Evolutionary conservation across 2,113 vertebrate genomes (phyloP), one percentile per base, ranked within the genome.

Genomic region (Myrmophylax atrothorax): DNA sequence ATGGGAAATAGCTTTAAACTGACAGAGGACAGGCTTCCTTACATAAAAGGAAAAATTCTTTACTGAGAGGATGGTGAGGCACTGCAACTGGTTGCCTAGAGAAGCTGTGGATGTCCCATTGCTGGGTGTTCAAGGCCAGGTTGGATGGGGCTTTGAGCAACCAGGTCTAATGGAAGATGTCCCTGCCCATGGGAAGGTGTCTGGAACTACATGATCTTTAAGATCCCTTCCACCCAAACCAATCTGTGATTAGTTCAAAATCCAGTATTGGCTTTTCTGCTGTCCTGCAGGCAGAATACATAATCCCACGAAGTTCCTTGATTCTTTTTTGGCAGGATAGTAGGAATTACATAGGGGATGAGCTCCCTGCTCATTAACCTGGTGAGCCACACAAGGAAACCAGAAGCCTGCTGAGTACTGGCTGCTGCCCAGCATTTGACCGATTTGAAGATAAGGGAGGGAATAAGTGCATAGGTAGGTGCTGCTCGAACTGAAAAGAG

Each of bases 111-210:
- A 9, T 67, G 14, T 7, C 20, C 17, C 46, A 67, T 31, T 8
- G 38, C 38, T 31, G 38, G 15, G 12, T 4, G 24, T 7, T 67
- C 8, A 35, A 47, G n/a, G 38, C 2, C 46, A 47, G 29, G 25
- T 4, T 40, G 25, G n/a, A 74, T 26, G 12, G 9, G 7, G 5
- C 25, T 60, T 49, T 59, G 20, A 73, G 25, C 10, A 67, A 14
- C 12, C 38, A 28, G 14, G 1, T 26, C 46, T 40, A 31, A 22
- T 20, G 46, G 29, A 80, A 55, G 20, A 8, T 60, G 26, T 47
- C 31, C n/a, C 46, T 91, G 60, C 20, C 29, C 3, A 1, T 10
- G 12, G 8, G 50, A 47, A 14, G 0, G 2, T 9, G 31, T 3
- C 2, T 37, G 22, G 12, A 33, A 37, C 12, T 28, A 11, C 18